Evolutionary conservation across 2,888 invertebrate species (phyloP), one percentile per base, ranked within the genome.

Genomic region (Agrochola circellaris): DNA sequence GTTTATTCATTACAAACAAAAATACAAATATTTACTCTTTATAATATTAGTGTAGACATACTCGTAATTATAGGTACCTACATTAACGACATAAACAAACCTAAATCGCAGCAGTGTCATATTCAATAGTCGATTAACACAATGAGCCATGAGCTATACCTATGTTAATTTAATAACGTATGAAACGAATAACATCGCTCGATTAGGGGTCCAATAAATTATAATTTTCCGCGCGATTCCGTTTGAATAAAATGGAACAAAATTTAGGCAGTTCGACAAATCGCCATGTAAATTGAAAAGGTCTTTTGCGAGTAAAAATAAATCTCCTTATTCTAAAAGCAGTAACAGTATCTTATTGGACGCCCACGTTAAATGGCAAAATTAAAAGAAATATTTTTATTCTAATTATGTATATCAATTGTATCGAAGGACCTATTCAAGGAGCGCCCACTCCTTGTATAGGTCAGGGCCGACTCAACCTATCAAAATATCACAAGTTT

Each of bases 401-500:
- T 74, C 51, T 26, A 66, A 73, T 58, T 73, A 17, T n/a, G n/a
- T n/a, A n/a, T 60, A 54, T 20, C 1, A 26, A 15, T 54, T 54
- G 13, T 73, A 45, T 58, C 64, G n/a, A 78, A 34, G 34, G 45
- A 54, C n/a, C 42, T 15, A 65, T 56, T 77, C 23, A 68, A 76
- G n/a, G n/a, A 42, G 42, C 23, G 7, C 17, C 58, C 42, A 54
- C 78, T 74, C 26, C 45, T 61, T 30, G n/a, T 56, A 48, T 54
- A 73, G n/a, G 66, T 48, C n/a, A n/a, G 54, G 38, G 15, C 17
- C 66, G 9, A 20, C 45, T 54, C 45, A 74, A 61, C 60, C 45
- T 54, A 75, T 74, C 30, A 75, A 75, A 81, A 75, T 54, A 79
- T 74, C 20, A 20, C 17, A n/a, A 68, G 26, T 17, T 54, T 62